Evolutionary conservation across 2,888 invertebrate species (phyloP), one percentile per base, ranked within the genome.

Genomic region (Willowsia nigromaculata): DNA sequence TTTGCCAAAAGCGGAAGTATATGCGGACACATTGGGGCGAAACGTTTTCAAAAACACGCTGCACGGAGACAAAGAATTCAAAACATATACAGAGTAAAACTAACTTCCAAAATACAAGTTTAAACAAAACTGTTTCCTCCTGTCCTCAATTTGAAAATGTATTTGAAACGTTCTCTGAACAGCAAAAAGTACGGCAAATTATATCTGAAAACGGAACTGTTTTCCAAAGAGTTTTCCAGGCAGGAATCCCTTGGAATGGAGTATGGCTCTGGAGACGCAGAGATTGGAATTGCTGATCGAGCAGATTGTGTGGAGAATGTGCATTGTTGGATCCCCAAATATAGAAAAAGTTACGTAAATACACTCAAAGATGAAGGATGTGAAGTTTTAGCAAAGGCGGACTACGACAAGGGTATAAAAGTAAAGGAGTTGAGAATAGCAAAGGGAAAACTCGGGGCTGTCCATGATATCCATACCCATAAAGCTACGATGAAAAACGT

Each of bases 81-180:
- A 74, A 56, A 33, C 37, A 7, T 91, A 88, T 33, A 84, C 84
- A 13, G 81, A 89, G 90, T 90, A 89, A n/a, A n/a, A n/a, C 11
- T 43, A 9, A 37, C 37, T 4, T 9, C 37, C 9, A 37, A 37
- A 37, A 37, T 37, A n/a, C 9, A 37, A 37, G 37, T 9, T 37
- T 37, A 37, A 37, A 37, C 4, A 6, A 9, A 37, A 37, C 37
- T 37, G 5, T 37, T 37, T 37, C 9, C 37, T 37, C 9, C 9
- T 30, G 33, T 7, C 6, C 7, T 33, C 6, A 30, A 30, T 18
- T 68, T 27, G 6, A n/a, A n/a, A n/a, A n/a, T 33, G 7, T 9
- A 30, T 68, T n/a, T 22, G n/a, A n/a, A 33, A 30, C 6, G 4
- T 22, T 40, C 30, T 74, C 5, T 25, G 74, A 47, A 30, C 33